Evolutionary conservation across 2,888 invertebrate species (phyloP), one percentile per base, ranked within the genome.

Genomic region (Cyclophora albipunctata): DNA sequence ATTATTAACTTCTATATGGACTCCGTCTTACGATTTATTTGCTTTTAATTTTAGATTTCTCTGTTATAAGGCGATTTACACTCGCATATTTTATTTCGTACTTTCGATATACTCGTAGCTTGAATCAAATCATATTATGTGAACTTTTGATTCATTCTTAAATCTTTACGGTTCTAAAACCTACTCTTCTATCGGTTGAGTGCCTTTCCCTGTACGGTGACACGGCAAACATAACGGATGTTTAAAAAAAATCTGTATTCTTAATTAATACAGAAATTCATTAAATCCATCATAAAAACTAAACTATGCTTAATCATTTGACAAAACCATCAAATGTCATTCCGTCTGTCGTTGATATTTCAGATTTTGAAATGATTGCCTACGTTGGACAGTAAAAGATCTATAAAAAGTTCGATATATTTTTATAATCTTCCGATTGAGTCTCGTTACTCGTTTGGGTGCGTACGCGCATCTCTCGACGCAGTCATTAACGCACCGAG

Each of bases 401-500:
- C 66, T 66, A 69, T 69, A 72, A 75, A 75, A 71, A 71, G 71
- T 52, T 57, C 56, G 70, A 72, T 75, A 74, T 69, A 72, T 76
- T 75, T 70, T 65, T 73, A 74, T 75, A 77, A 79, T 77, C 63
- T 66, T 67, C 65, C 69, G 70, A 66, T 20, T 20, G 73, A 68
- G 64, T 67, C 71, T 74, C 69, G 69, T 74, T 75, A 73, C 64
- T 56, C 66, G 69, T 69, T 66, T 67, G 69, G 65, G 63, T 71
- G 71, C 67, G 68, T 64, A 73, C 75, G 70, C 76, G 73, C 75
- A 77, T 79, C 76, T 81, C 76, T 78, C 80, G 74, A 76, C 78
- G 73, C 75, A 72, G 71, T 80, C 74, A 78, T 83, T 83, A 84
- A 78, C 77, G 73, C 77, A 75, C 73, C 60, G 70, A 82, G 82